Conservation (phyloP, 2,888 invertebrate species). For the Penaeus monodon region DNA sequence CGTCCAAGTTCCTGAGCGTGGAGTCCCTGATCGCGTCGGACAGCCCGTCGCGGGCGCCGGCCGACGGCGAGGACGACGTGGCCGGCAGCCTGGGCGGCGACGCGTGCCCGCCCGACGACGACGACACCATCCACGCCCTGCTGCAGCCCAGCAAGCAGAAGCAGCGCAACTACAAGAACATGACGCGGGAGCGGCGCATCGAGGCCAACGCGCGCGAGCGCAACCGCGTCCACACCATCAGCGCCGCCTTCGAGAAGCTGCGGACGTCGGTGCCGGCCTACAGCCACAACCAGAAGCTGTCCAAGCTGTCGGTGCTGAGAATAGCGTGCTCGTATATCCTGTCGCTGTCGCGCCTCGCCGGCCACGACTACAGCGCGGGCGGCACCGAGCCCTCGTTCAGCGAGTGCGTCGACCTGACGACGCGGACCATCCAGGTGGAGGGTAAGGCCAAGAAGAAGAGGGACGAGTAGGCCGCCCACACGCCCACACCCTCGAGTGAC, state of each 20-base stretch:
- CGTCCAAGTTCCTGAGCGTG: constrained; percentile 57
- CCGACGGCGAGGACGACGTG: constrained; percentile 19
- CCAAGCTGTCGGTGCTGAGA: constrained; percentile 90
- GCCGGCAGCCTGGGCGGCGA: neutral
- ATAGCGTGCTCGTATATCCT: constrained; percentile 95
- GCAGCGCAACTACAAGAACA: constrained; percentile 93
- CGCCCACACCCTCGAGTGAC: too few species aligned
- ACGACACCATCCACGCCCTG: constrained; percentile 49
- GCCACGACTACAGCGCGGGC: constrained; percentile 78
- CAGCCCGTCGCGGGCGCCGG: neutral
- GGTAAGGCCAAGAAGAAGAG: constrained; percentile 64
- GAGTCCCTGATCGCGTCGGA: constrained; percentile 47
- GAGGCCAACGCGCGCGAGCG: constrained; percentile 95
- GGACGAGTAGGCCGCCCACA: constrained; percentile 49
- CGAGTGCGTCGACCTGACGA: constrained; percentile 76
- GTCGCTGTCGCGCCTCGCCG: constrained; percentile 84
- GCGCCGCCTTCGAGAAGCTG: constrained; percentile 92
- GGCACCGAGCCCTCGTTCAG: constrained; percentile 77
- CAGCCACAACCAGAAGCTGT: constrained; percentile 92
- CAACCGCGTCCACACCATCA: constrained; percentile 93
- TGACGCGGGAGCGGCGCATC: constrained; percentile 91
- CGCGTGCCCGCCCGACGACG: constrained; percentile 24
- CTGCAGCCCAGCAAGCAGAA: constrained; percentile 70
- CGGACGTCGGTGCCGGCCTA: constrained; percentile 88
- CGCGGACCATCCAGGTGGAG: constrained; percentile 64